Evolutionary conservation across 2,113 vertebrate genomes (phyloP).

Genomic region (Pluvianellus socialis): DNA sequence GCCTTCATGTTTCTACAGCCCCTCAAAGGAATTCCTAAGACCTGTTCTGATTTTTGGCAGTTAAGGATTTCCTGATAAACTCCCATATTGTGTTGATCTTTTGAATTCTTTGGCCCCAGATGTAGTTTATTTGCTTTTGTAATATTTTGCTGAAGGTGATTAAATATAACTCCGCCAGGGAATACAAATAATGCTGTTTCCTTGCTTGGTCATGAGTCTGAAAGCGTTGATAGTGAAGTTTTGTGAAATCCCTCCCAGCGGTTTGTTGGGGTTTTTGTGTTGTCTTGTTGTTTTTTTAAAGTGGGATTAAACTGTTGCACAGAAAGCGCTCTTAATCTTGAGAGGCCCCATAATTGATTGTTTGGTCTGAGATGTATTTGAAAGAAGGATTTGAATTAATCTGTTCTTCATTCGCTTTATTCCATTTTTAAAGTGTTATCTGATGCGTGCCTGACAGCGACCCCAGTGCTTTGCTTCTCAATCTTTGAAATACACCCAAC

Average conservation of each 20-base stretch:
- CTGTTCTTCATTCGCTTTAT: background rate
- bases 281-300: background rate
- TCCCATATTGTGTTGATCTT: background rate
- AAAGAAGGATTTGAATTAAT: conserved; percentile 26
- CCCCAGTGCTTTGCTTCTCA: background rate
- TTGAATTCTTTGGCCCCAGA: background rate
- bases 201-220: background rate
- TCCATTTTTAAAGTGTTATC: background rate
- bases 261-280: background rate
- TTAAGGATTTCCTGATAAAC: background rate
- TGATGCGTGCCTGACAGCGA: background rate
- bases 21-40: background rate
- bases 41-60: background rate
- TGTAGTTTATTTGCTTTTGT: background rate
- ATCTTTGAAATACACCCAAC: background rate
- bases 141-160: background rate
- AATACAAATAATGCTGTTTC: background rate
- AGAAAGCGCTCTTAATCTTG: background rate
- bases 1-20: background rate
- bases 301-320: background rate
- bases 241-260: background rate
- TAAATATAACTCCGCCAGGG: background rate
- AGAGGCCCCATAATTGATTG: background rate
- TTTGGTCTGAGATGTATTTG: background rate
- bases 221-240: background rate